Base-by-base conservation (phyloP, 2,113 vertebrate species). In the Chaetodon trifascialis region DNA sequence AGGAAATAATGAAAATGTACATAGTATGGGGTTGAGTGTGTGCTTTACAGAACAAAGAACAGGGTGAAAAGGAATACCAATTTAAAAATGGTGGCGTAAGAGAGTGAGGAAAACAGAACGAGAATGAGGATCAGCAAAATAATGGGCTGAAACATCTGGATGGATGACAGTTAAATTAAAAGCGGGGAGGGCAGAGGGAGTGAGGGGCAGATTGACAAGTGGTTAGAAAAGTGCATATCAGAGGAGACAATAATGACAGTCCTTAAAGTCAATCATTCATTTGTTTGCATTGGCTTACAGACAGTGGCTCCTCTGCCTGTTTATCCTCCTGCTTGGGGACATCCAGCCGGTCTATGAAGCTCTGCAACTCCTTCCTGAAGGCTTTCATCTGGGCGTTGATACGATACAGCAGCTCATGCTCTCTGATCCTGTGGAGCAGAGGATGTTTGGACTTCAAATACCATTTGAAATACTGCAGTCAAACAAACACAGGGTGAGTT, bases 81-180 rank as follows among this genome's bases (percentile, higher is more conserved):
- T 95, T 99, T 99, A 95, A 99, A 99, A 95, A 99, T 98, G 90
- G 98, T 99, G 93, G 97, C 97, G 92, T 99, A 99, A 82, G 98
- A 99, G 93, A 99, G 97, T 70, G 98, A 99, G 84, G 98, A 99
- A 95, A 99, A 99, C 94, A 99, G 96, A 95, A 99, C 98, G 88
- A 99, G 98, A 90, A 99, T 99, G 95, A 99, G 98, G 94, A 99
- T 99, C 94, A 99, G 96, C 95, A 99, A 97, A 97, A 99, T 99
- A 95, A 99, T 99, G 94, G 98, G 98, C 96, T 99, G 98, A 95
- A 99, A 99, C 98, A 99, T 99, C 98, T 99, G 93, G 93, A 95
- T 94, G 96, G 89, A 91, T 94, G 95, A 94, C 94, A 89, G n/a
- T 42, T 55, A 63, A 73, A 54, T 42, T 51, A 60, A 36, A 82